Percentiles rank a stretch among this genome's conserved stretches.
These are phyloP conservation scores for Diuraphis noxia DNA, from an alignment of 1,140 invertebrate genomes.

Conservation along the genomic window DNA sequence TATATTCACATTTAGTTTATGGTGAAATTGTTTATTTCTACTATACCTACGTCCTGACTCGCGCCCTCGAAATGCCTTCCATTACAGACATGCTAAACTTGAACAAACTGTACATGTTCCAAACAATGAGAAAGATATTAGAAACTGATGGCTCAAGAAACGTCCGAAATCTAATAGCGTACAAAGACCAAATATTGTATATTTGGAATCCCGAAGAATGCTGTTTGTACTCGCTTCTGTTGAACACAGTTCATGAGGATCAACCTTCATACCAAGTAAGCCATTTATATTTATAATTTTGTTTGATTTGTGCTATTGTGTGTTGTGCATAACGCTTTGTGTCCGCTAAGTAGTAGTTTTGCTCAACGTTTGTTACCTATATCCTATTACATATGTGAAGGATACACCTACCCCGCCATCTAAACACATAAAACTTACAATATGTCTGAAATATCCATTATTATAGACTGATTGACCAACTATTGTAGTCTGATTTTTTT, in stretches of 20 bases:
- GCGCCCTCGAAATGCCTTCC: neutral
- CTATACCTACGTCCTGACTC: neutral
- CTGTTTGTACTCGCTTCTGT: slow-evolving; percentile 31
- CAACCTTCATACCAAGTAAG: slow-evolving; percentile 24
- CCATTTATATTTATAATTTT: neutral
- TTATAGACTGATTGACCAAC: neutral
- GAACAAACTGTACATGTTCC: slow-evolving; percentile 26
- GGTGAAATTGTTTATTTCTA: neutral
- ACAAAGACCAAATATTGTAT: slow-evolving; percentile 45
- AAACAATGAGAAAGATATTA: slow-evolving; percentile 1
- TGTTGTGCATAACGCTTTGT: neutral
- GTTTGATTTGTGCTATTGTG: neutral
- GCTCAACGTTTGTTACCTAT: neutral
- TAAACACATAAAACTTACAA: no score
- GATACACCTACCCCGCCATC: no score
- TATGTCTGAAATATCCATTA: neutral
- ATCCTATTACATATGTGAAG: neutral
- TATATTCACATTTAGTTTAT: no score
- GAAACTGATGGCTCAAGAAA: neutral
- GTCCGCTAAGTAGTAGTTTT: neutral
- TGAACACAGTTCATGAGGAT: slow-evolving; percentile 12
- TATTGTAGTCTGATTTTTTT: neutral
- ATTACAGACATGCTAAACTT: slow-evolving; percentile 38
- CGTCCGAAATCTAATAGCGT: slow-evolving; percentile 17
- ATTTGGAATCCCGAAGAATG: slow-evolving; percentile 41